Conservation (phyloP, 2,113 vertebrate species). For the Marmota monax region DNA sequence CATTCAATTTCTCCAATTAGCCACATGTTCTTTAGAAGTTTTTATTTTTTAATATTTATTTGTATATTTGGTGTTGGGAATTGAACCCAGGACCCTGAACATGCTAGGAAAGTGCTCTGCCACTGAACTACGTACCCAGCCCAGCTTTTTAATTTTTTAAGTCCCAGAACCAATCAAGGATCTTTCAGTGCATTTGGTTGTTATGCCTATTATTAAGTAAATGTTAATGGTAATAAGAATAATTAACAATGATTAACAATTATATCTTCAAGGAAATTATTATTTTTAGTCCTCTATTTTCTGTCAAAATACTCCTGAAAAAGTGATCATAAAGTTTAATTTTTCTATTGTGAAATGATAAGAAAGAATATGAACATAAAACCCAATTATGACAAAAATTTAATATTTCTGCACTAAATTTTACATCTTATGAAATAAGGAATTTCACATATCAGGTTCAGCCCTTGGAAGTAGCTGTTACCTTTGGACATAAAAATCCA, state of each 20-base stretch:
- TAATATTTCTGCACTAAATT: conserved; percentile 12
- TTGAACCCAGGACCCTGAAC: not conserved
- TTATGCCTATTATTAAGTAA: not conserved
- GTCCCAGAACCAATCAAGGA: not conserved
- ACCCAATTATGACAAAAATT: conserved; percentile 44
- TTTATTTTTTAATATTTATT: not conserved
- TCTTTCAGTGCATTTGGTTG: conserved; percentile 15
- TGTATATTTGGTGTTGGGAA: not conserved
- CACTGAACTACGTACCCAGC: not conserved
- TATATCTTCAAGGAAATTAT: not conserved
- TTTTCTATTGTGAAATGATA: conserved; percentile 40
- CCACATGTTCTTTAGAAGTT: not conserved
- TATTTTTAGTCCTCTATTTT: conserved; percentile 8
- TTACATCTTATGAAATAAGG: conserved; percentile 35
- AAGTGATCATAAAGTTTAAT: conserved; percentile 28
- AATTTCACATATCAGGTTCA: conserved; percentile 29
- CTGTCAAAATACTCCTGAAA: not conserved
- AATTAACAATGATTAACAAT: conserved; percentile 21
- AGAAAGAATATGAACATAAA: conserved; percentile 45
- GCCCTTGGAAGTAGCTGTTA: not conserved
- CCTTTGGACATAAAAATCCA: not conserved
- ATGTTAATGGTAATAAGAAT: not conserved
- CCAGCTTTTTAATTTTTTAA: not conserved
- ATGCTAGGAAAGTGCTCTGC: not conserved
- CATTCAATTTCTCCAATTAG: conserved; percentile 46